Conservation (phyloP, 1,140 invertebrate genomes). For the Wiebesia pumilae region DNA sequence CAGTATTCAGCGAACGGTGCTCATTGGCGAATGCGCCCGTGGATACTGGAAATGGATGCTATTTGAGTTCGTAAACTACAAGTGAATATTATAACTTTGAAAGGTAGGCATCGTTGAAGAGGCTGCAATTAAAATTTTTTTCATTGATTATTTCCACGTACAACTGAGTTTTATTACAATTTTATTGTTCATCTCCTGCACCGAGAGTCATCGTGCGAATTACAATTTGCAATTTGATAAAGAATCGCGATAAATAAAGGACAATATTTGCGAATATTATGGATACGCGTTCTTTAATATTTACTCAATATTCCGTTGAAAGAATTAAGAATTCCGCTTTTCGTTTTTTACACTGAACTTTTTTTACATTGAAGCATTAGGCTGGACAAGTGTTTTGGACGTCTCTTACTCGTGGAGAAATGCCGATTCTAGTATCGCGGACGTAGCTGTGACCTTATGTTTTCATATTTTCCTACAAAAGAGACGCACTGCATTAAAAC, state of each 20-base stretch:
- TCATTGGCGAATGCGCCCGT: not conserved
- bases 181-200: not conserved
- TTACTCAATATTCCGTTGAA: too few species aligned
- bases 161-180: not conserved
- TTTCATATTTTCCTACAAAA: not conserved
- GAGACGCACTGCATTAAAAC: not conserved
- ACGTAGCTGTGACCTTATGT: too few species aligned
- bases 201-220: not conserved
- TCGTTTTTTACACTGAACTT: too few species aligned
- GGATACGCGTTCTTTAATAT: too few species aligned
- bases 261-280: not conserved
- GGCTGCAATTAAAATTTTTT: constrained; percentile 5
- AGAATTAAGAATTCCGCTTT: too few species aligned
- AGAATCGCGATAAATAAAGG: not conserved
- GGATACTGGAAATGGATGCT: not conserved
- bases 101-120: not conserved
- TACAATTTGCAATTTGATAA: not conserved
- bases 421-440: too few species aligned
- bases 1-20: not conserved
- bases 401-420: too few species aligned
- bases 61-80: not conserved
- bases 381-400: too few species aligned
- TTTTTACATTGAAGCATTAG: too few species aligned
- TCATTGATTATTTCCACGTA: constrained; percentile 4
- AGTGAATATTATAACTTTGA: not conserved